phyloP scores from a whole-genome alignment of 2,797 vertebrate species.

The Anguilla pacifica region DNA sequence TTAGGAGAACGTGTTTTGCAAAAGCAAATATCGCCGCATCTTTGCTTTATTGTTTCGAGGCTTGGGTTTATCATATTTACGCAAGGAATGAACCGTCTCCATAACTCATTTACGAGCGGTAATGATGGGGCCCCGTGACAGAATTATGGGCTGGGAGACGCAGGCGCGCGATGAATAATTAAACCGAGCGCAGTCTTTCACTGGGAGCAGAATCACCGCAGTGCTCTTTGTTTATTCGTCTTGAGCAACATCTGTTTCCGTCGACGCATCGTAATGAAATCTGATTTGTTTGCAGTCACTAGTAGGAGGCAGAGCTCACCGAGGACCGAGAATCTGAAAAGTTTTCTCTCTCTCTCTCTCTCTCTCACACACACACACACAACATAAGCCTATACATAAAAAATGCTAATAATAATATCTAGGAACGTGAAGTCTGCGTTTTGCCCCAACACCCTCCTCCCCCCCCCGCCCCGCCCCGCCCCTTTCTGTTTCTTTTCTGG shows the following conservation, averaged over 20 bases:
- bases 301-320: constrained; percentile 20
- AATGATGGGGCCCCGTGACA: constrained; percentile 39
- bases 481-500: neutral
- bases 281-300: constrained; percentile 45
- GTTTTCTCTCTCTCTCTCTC: neutral
- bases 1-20: neutral
- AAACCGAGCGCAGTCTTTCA: constrained; percentile 50
- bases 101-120: constrained; percentile 40
- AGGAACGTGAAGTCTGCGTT: neutral
- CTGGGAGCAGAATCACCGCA: constrained; percentile 47
- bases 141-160: constrained; percentile 32
- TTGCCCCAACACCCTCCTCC: too few species aligned
- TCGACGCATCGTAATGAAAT: constrained; percentile 43
- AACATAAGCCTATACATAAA: neutral
- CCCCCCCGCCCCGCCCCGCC: too few species aligned
- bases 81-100: constrained; percentile 25
- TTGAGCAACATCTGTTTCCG: constrained; percentile 56
- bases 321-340: constrained; percentile 29
- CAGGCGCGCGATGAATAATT: constrained; percentile 44
- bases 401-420: neutral
- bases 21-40: neutral
- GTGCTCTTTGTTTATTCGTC: constrained; percentile 51
- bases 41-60: neutral
- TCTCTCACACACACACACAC: constrained; percentile 17
- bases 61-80: neutral